Evolutionary conservation across 1,140 invertebrate genomes (phyloP).

Genomic region (Adoxophyes honmai): DNA sequence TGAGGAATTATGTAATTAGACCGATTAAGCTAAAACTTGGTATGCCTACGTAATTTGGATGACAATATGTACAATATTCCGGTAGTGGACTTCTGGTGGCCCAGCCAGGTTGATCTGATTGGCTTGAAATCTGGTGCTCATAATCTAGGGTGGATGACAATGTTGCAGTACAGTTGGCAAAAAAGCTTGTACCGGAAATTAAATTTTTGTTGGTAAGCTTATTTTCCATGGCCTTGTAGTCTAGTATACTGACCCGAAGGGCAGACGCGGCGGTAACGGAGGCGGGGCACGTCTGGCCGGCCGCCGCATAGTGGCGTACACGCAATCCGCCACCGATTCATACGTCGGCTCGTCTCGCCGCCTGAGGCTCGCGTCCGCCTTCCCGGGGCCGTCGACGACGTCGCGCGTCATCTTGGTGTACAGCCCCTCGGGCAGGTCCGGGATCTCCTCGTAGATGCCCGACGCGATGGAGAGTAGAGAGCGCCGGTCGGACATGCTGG

Average conservation of each 20-base stretch:
- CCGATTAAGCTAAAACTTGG: too few relatives aligned
- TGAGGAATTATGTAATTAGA: too few relatives aligned
- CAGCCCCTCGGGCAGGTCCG: slow-evolving; percentile 31
- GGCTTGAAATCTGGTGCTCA: too few relatives aligned
- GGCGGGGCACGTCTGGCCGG: slow-evolving; percentile 27
- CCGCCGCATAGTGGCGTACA: slow-evolving; percentile 51
- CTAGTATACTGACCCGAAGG: slow-evolving; percentile 23
- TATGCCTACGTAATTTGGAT: too few relatives aligned
- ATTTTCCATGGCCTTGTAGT: too few relatives aligned
- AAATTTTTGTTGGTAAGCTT: too few relatives aligned
- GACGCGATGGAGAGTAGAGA: slow-evolving; percentile 52
- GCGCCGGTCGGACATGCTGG: slow-evolving; percentile 36
- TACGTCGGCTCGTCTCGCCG: slow-evolving; percentile 49
- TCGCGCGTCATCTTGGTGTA: not conserved
- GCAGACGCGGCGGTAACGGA: slow-evolving; percentile 40
- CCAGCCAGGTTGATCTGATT: too few relatives aligned
- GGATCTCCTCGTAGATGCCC: slow-evolving; percentile 65
- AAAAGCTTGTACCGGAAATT: too few relatives aligned
- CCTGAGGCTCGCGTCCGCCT: not conserved
- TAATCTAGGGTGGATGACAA: too few relatives aligned
- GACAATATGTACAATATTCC: too few relatives aligned
- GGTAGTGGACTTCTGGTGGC: too few relatives aligned
- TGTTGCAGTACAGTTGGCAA: too few relatives aligned
- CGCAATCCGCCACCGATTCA: slow-evolving; percentile 52
- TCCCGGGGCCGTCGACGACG: not conserved